Percentiles rank a stretch among this genome's conserved stretches.
Conservation (phyloP, 2,113 vertebrate species). For the Nycticebus coucang region DNA sequence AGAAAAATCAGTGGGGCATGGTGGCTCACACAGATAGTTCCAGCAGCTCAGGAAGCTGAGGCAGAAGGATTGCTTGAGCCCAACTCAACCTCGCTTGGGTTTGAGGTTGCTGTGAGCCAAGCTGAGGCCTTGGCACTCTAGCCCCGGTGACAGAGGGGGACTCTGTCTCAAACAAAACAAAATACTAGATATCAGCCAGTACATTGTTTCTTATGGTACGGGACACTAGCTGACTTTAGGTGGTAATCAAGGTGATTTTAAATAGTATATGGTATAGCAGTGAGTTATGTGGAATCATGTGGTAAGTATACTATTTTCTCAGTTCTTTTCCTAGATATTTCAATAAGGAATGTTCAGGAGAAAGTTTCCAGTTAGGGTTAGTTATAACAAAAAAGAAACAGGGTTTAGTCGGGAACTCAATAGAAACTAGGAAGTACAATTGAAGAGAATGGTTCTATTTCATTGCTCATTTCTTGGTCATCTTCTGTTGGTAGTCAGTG, state of each 20-base stretch:
- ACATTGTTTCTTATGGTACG: background rate
- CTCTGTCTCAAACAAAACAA: too few species aligned
- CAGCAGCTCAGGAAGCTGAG: too few species aligned
- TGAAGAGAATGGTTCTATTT: conserved; percentile 23
- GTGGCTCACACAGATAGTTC: too few species aligned
- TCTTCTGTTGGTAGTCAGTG: background rate
- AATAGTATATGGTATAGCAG: background rate
- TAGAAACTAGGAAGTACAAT: background rate
- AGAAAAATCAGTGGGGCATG: too few species aligned
- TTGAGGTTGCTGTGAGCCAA: too few species aligned
- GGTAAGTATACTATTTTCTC: background rate
- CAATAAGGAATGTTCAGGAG: background rate
- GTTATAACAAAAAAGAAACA: background rate
- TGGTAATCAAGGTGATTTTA: background rate
- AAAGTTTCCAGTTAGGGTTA: background rate
- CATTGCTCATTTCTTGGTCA: background rate
- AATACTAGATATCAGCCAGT: background rate
- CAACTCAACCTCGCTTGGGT: too few species aligned
- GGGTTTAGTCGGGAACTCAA: conserved; percentile 21
- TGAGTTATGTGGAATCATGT: background rate
- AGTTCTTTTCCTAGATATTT: conserved; percentile 31
- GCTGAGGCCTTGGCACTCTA: too few species aligned
- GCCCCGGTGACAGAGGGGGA: too few species aligned
- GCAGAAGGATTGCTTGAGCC: too few species aligned
- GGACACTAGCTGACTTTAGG: background rate